Base-by-base conservation (phyloP, 2,888 invertebrate species). In the Neoascia interrupta region DNA sequence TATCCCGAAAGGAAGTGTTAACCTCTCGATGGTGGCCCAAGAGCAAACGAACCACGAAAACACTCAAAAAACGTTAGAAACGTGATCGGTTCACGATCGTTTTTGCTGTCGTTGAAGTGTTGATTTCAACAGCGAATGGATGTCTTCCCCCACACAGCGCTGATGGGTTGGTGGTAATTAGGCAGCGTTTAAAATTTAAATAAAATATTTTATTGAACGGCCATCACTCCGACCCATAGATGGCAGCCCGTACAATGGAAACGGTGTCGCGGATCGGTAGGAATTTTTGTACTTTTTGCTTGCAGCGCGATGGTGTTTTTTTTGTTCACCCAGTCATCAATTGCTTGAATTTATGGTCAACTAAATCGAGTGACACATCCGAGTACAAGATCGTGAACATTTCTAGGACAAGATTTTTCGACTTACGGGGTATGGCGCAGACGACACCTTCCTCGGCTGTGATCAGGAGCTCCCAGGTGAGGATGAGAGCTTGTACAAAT, bases 311-410 rank as follows among this genome's bases (percentile, higher is more conserved):
- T 34, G n/a, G n/a, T n/a, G 58, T 49, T 66, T 68, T 72, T 79
- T 73, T 79, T 73, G 79, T 79, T 66, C 61, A 73, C 68, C 73
- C 54, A 81, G 81, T 74, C 81, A 82, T 82, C 81, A 82, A 82
- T 81, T 81, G 81, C 79, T 76, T 74, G 81, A 81, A 82, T 82
- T 82, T 82, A 82, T 81, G 79, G 81, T 82, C 81, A 81, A 79
- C 79, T 74, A 74, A 82, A 68, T 58, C 79, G 70, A 81, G 74
- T 81, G 81, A 82, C 81, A 82, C 74, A 82, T 81, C 73, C 73
- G 66, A 74, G 81, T 74, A 82, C 81, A 82, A 69, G 81, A 82
- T 82, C 81, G 81, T 79, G 81, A 81, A 81, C 76, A 82, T 82
- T 82, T 82, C 81, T 82, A 82, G 81, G 81, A 82, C 81, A 82